Percentiles rank a stretch among this genome's conserved stretches.
Evolutionary conservation across 2,113 vertebrate genomes (phyloP).

Genomic region (Gadus macrocephalus): DNA sequence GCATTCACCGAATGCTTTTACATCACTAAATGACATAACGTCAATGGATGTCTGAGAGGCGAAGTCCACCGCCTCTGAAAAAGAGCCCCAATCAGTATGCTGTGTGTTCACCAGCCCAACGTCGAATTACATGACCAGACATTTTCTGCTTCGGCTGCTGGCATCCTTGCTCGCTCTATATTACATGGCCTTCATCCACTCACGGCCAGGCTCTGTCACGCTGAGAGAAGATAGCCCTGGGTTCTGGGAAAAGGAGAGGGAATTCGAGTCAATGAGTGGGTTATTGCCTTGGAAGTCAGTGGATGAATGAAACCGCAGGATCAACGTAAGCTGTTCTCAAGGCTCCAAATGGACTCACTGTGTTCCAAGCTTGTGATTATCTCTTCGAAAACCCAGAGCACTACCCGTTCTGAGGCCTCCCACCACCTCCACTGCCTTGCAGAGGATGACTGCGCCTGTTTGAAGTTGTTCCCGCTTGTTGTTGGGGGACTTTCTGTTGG

Average conservation of each 20-base stretch:
- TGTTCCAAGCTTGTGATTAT: slow-evolving; percentile 42
- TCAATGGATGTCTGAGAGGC: too few relatives aligned
- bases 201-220: neutral
- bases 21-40: too few relatives aligned
- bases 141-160: too few relatives aligned
- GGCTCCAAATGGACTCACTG: slow-evolving; percentile 42
- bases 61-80: too few relatives aligned
- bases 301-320: slow-evolving; percentile 45
- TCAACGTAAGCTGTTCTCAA: slow-evolving; percentile 54
- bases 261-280: slow-evolving; percentile 14
- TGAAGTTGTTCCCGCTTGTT: slow-evolving; percentile 50
- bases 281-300: too few relatives aligned
- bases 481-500: slow-evolving; percentile 48
- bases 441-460: slow-evolving; percentile 46
- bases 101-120: too few relatives aligned
- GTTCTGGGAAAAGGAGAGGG: slow-evolving; percentile 26
- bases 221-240: slow-evolving; percentile 30
- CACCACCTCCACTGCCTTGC: slow-evolving; percentile 41
- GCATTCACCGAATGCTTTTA: too few relatives aligned
- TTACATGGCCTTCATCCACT: too few relatives aligned
- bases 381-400: slow-evolving; percentile 18
- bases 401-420: slow-evolving; percentile 17
- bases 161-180: too few relatives aligned
- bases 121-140: too few relatives aligned
- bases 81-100: too few relatives aligned